These are phyloP conservation scores for Corythoichthys haematopterus DNA, from an alignment of 2,113 vertebrate species.

Conservation along the genomic window DNA sequence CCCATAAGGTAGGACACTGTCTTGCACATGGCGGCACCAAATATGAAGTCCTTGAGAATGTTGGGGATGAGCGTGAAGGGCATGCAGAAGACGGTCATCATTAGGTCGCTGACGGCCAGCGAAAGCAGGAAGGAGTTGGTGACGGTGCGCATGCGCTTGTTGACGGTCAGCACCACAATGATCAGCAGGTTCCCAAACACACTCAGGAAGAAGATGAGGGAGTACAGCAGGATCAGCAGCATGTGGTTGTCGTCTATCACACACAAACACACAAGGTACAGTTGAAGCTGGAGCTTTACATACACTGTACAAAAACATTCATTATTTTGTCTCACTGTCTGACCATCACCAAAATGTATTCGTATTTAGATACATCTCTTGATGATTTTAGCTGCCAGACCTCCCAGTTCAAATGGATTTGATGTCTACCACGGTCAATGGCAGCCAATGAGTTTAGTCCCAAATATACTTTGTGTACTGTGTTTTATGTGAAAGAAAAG, in stretches of 20 bases:
- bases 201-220: slow-evolving; percentile 84
- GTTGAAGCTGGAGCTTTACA: not conserved
- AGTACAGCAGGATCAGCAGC: slow-evolving; percentile 83
- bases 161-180: slow-evolving; percentile 83
- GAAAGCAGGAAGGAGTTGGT: slow-evolving; percentile 96
- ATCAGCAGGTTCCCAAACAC: slow-evolving; percentile 88
- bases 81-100: slow-evolving; percentile 91
- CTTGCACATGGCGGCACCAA: slow-evolving; percentile 89
- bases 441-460: no score
- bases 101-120: slow-evolving; percentile 88
- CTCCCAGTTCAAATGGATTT: no score
- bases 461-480: no score
- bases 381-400: no score
- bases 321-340: no score
- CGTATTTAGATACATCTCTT: no score
- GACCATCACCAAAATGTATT: no score
- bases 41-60: slow-evolving; percentile 91
- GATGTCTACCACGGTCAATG: no score
- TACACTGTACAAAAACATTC: no score
- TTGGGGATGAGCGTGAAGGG: slow-evolving; percentile 92
- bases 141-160: slow-evolving; percentile 87
- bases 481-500: no score
- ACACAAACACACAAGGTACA: slow-evolving; percentile 3
- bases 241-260: slow-evolving; percentile 78
- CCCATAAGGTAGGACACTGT: slow-evolving; percentile 92